A percentile compares a stretch with the other conserved stretches of the same genome.
These are phyloP conservation scores for Hydropotes inermis DNA, from an alignment of 2,113 vertebrate genomes.

Conservation along the genomic window DNA sequence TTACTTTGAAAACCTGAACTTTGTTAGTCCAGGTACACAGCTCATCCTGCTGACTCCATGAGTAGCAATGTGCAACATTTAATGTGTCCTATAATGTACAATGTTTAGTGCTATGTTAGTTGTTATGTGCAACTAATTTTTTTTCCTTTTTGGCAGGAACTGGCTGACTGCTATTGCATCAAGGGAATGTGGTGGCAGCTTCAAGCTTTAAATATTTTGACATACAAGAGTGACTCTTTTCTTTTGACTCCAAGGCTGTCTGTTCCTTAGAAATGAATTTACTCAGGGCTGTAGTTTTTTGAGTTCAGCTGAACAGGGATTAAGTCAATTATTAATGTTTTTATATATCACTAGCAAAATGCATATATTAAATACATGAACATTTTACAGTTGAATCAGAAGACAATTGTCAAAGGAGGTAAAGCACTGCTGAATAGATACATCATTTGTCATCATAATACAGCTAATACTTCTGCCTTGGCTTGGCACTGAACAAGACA, in stretches of 20 bases:
- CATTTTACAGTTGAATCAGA: slow-evolving; percentile 29
- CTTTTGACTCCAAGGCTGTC: not conserved
- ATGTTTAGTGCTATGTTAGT: slow-evolving; percentile 20
- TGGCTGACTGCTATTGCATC: not conserved
- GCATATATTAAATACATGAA: slow-evolving; percentile 14
- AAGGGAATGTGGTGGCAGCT: not conserved
- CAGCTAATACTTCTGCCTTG: not conserved
- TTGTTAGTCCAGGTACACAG: slow-evolving; percentile 1
- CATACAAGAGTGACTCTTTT: not conserved
- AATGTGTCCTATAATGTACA: slow-evolving; percentile 8
- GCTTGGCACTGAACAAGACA: slow-evolving; percentile 11
- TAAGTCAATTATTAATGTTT: slow-evolving; percentile 38
- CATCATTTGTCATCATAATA: not conserved
- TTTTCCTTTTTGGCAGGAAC: not conserved
- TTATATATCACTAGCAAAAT: slow-evolving; percentile 30
- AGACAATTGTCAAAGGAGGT: not conserved
- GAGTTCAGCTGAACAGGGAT: not conserved
- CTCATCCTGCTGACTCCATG: not conserved
- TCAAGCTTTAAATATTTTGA: slow-evolving; percentile 40
- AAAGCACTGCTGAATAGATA: not conserved
- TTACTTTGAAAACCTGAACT: not conserved
- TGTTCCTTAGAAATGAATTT: slow-evolving; percentile 41
- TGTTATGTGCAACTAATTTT: not conserved
- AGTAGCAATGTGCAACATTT: not conserved
- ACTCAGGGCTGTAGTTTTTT: not conserved